Base-by-base conservation (phyloP, 2,888 invertebrate genomes). In the Nebria brevicollis region DNA sequence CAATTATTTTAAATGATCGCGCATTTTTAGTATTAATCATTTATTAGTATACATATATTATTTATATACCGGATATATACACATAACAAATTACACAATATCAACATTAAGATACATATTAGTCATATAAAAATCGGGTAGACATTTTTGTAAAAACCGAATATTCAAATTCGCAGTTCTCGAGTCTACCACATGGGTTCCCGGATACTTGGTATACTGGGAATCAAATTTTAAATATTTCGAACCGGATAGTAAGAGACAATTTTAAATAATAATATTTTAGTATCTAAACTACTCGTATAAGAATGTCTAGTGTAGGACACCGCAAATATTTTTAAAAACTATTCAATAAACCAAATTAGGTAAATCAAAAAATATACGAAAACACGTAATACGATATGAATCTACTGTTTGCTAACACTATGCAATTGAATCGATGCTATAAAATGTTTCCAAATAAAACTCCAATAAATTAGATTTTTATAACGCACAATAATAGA, bases 1-100 rank as follows among this genome's bases (percentile, higher is more conserved):
- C 70, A 70, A 70, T 70, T 15, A 70, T 26, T 26, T 11, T 34
- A 70, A 34, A 26, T 70, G 70, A 70, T 26, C 70, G 34, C 13
- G 70, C 70, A 26, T 70, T 70, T 70, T 70, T 70, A 11, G 7
- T 54, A 54, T 8, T 11, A 25, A 70, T 70, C 70, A 70, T 25
- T 25, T 70, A 70, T 70, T 25, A 8, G 25, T 20, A 70, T 26
- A 70, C 6, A 25, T 70, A 13, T 10, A 70, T 4, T 70, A 70
- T 34, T 70, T 26, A 7, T 25, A 11, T 70, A 70, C 70, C 11
- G 54, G 4, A 26, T 10, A 5, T 15, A 70, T 6, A 13, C 5
- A 26, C 25, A 15, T 15, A 70, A 70, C 25, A 66, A 25, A 70
- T 70, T 25, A 70, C 70, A 70, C 70, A 70, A 34, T 13, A 26